phyloP scores from a whole-genome alignment of 2,113 vertebrate genomes.

The Thunnus thynnus region DNA sequence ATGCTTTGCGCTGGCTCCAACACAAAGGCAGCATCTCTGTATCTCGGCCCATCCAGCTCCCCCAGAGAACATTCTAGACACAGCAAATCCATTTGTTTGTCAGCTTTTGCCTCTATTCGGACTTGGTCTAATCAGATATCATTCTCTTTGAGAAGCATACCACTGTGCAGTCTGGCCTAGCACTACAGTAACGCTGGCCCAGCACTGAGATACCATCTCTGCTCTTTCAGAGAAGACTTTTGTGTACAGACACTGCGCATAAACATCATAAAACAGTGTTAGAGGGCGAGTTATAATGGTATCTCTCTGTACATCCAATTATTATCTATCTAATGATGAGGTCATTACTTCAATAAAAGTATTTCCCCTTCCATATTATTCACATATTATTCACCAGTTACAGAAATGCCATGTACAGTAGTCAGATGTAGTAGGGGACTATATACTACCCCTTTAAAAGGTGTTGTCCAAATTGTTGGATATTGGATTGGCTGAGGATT shows the following conservation, averaged over 20 bases:
- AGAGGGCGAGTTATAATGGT: slow-evolving; percentile 22
- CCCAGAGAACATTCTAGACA: slow-evolving; percentile 78
- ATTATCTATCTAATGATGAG: not conserved
- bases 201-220: slow-evolving; percentile 63
- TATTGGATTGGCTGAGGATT: not conserved
- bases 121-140: slow-evolving; percentile 79
- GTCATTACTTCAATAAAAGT: not conserved
- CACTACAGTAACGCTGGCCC: slow-evolving; percentile 47
- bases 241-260: slow-evolving; percentile 17
- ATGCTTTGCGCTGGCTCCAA: slow-evolving; percentile 68
- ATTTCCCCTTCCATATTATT: not conserved
- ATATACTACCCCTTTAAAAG: not conserved
- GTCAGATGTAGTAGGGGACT: not conserved
- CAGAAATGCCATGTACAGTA: not conserved
- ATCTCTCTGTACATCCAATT: slow-evolving; percentile 1
- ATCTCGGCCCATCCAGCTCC: slow-evolving; percentile 71
- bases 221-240: slow-evolving; percentile 35
- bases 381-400: not conserved
- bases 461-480: not conserved
- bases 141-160: slow-evolving; percentile 68
- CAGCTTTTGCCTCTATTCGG: slow-evolving; percentile 69
- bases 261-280: slow-evolving; percentile 31
- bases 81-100: slow-evolving; percentile 83
- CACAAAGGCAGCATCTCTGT: slow-evolving; percentile 79
- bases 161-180: slow-evolving; percentile 52